A percentile compares a stretch with the other conserved stretches of the same genome.
phyloP scores from a whole-genome alignment of 2,888 invertebrate genomes.

The Chloroclysta siterata region DNA sequence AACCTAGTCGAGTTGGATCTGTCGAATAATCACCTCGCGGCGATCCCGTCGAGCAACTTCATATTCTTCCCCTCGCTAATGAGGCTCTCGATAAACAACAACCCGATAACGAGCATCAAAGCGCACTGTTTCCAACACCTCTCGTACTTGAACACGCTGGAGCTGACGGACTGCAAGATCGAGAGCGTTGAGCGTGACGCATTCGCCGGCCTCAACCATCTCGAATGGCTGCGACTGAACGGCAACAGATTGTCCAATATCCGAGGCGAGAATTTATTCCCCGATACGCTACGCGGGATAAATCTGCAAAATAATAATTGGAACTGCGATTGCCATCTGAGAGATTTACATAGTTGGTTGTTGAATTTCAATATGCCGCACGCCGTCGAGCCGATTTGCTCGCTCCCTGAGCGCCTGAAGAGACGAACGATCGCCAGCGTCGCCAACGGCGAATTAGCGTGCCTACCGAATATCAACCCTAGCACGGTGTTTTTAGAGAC shows the following conservation, averaged over 20 bases:
- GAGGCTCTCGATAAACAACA: slow-evolving; percentile 92
- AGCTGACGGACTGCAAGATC: slow-evolving; percentile 92
- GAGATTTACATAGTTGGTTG: slow-evolving; percentile 92
- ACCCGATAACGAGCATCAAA: slow-evolving; percentile 91
- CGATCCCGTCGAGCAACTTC: slow-evolving; percentile 92
- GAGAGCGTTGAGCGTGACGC: slow-evolving; percentile 91
- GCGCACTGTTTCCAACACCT: slow-evolving; percentile 90
- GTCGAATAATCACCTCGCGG: slow-evolving; percentile 91
- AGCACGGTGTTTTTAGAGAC: slow-evolving; percentile 91
- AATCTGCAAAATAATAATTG: slow-evolving; percentile 94
- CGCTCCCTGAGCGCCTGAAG: slow-evolving; percentile 87
- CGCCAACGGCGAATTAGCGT: slow-evolving; percentile 90
- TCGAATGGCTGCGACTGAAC: slow-evolving; percentile 94
- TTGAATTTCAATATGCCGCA: slow-evolving; percentile 90
- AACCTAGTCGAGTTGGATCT: slow-evolving; percentile 95
- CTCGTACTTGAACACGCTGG: slow-evolving; percentile 90
- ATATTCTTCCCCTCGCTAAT: slow-evolving; percentile 91
- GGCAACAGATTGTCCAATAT: slow-evolving; percentile 91
- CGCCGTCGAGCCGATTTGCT: slow-evolving; percentile 91
- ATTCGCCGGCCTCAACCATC: slow-evolving; percentile 91
- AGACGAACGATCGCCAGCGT: slow-evolving; percentile 88
- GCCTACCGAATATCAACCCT: slow-evolving; percentile 91
- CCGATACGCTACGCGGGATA: slow-evolving; percentile 91
- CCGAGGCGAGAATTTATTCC: slow-evolving; percentile 88
- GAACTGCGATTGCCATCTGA: slow-evolving; percentile 94